Conservation (phyloP, 2,888 invertebrate species). For the Gymnosoma rotundatum region DNA sequence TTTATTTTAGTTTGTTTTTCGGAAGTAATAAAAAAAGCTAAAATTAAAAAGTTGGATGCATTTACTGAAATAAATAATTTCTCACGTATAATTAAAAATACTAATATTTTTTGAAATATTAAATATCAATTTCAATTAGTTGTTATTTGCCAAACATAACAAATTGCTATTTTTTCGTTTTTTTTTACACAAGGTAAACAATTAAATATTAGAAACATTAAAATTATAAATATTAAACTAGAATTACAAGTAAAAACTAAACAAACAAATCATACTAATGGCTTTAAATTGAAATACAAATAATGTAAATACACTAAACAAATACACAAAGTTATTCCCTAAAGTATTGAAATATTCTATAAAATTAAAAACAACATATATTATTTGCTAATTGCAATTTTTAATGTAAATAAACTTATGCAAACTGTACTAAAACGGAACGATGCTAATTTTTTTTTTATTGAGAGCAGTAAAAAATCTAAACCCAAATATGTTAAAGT, state of each 20-base stretch:
- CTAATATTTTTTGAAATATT: constrained; percentile 10
- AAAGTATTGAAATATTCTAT: background rate
- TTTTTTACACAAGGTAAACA: background rate
- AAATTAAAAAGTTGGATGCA: background rate
- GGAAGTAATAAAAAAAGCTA: background rate
- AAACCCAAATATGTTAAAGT: too few species aligned
- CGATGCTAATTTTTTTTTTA: too few species aligned
- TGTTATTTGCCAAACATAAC: background rate
- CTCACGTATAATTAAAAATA: background rate
- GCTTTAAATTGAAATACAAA: constrained; percentile 17
- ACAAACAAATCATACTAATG: background rate
- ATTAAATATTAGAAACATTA: background rate
- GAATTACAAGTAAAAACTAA: background rate
- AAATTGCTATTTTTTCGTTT: too few species aligned
- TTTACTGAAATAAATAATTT: background rate
- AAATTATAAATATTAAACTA: background rate
- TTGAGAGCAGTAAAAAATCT: too few species aligned
- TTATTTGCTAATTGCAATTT: constrained; percentile 28
- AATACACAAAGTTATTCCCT: constrained; percentile 6
- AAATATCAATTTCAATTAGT: constrained; percentile 51
- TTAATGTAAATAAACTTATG: background rate
- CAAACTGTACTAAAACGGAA: background rate
- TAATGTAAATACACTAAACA: background rate
- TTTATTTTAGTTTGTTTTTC: background rate
- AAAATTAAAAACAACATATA: background rate